Evolutionary conservation across 2,888 invertebrate genomes (phyloP).

Genomic region (Agrotis ipsilon): DNA sequence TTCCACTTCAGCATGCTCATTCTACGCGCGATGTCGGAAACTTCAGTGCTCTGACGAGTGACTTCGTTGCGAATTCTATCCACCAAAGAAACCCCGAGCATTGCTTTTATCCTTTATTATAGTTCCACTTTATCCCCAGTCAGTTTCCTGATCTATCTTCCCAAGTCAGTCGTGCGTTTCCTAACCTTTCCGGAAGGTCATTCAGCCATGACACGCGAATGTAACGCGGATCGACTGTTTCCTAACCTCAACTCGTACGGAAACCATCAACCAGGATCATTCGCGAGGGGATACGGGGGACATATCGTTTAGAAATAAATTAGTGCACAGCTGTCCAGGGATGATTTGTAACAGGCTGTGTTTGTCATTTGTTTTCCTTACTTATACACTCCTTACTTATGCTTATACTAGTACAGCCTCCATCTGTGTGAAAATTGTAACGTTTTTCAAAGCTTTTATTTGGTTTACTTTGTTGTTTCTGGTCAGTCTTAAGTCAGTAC

Average conservation of each 20-base stretch:
- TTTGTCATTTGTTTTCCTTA: constrained; percentile 28
- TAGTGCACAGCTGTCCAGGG: constrained; percentile 42
- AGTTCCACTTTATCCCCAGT: background rate
- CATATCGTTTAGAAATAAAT: constrained; percentile 48
- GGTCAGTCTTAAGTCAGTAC: background rate
- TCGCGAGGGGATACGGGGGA: constrained; percentile 26
- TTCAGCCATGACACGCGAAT: constrained; percentile 34
- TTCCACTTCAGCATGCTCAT: too few relatives aligned
- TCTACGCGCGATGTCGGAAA: too few relatives aligned
- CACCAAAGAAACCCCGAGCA: too few relatives aligned
- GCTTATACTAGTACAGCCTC: background rate
- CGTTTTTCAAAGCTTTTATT: background rate
- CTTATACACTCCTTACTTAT: too few relatives aligned
- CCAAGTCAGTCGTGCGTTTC: constrained; percentile 37
- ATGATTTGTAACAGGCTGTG: constrained; percentile 46
- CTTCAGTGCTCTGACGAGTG: too few relatives aligned
- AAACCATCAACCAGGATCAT: constrained; percentile 50
- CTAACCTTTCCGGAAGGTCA: constrained; percentile 28
- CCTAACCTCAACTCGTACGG: constrained; percentile 43
- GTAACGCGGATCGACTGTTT: constrained; percentile 29
- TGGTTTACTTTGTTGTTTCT: background rate
- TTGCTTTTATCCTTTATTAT: constrained; percentile 5
- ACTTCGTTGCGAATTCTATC: too few relatives aligned
- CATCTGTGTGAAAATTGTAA: background rate
- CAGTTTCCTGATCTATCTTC: constrained; percentile 12